Conservation (phyloP, 2,888 invertebrate species). For the Hipparchia sbordonii region DNA sequence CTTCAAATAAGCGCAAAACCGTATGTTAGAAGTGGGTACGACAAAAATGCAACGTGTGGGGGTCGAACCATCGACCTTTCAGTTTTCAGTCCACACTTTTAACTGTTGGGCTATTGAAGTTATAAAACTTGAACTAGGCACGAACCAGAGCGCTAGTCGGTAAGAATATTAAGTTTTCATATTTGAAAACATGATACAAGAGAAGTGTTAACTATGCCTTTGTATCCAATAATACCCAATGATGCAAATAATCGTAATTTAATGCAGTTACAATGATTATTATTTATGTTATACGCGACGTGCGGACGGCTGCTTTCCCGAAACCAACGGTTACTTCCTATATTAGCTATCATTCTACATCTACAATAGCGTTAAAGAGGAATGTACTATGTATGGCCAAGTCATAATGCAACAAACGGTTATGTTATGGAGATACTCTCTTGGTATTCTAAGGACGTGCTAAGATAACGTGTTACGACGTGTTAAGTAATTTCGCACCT, state of each 20-base stretch:
- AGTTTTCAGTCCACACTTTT: no score
- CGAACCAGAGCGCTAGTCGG: no score
- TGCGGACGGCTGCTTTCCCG: slow-evolving; percentile 23
- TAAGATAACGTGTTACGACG: no score
- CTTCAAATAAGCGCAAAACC: no score
- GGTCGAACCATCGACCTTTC: no score
- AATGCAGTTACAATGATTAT: not conserved
- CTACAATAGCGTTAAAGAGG: slow-evolving; percentile 11
- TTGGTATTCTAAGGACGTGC: not conserved
- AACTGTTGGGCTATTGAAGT: no score
- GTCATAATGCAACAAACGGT: not conserved
- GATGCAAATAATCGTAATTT: not conserved
- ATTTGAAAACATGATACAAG: no score
- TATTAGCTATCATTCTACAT: slow-evolving; percentile 18
- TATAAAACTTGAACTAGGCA: no score
- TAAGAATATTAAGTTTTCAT: no score
- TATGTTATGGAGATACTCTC: not conserved
- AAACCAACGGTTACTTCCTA: slow-evolving; percentile 27
- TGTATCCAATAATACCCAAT: not conserved
- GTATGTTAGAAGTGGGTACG: no score
- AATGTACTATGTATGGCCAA: slow-evolving; percentile 1
- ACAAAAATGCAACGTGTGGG: no score
- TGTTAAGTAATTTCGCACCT: slow-evolving; percentile 29
- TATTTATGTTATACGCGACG: not conserved
- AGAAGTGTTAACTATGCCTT: no score